Conservation (phyloP, 2,888 invertebrate genomes). For the Lasioglossum villosulum region DNA sequence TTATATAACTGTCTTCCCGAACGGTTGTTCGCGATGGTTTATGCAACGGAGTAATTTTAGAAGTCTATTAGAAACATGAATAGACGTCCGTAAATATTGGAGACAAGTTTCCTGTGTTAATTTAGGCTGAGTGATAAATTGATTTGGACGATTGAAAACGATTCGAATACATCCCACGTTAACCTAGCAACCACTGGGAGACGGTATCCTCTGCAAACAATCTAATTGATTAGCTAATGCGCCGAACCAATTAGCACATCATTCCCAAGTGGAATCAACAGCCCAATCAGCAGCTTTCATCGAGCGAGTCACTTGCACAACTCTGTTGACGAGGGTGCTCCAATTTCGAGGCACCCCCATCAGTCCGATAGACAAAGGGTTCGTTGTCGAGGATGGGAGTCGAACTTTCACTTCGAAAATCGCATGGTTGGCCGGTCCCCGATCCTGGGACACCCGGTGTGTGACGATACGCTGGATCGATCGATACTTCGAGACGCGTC, state of each 20-base stretch:
- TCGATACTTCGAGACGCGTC: not conserved
- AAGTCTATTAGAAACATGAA: not conserved
- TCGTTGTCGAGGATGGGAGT: slow-evolving; percentile 13
- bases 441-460: slow-evolving; percentile 20
- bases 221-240: not conserved
- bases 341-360: not conserved
- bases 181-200: not conserved
- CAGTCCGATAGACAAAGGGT: slow-evolving; percentile 42
- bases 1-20: not conserved
- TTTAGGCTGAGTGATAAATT: too few relatives aligned
- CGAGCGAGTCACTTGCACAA: slow-evolving; percentile 1
- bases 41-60: not conserved
- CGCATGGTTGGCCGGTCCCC: slow-evolving; percentile 30
- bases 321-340: not conserved
- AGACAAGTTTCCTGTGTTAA: too few relatives aligned
- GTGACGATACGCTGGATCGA: slow-evolving; percentile 17
- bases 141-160: too few relatives aligned
- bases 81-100: not conserved
- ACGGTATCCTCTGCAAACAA: not conserved
- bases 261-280: not conserved
- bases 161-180: not conserved
- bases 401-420: slow-evolving; percentile 65
- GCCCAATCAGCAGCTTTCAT: slow-evolving; percentile 7
- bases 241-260: not conserved
- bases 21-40: not conserved